Evolutionary conservation across 2,888 invertebrate genomes (phyloP).

Genomic region (Ptilodon capucinus): DNA sequence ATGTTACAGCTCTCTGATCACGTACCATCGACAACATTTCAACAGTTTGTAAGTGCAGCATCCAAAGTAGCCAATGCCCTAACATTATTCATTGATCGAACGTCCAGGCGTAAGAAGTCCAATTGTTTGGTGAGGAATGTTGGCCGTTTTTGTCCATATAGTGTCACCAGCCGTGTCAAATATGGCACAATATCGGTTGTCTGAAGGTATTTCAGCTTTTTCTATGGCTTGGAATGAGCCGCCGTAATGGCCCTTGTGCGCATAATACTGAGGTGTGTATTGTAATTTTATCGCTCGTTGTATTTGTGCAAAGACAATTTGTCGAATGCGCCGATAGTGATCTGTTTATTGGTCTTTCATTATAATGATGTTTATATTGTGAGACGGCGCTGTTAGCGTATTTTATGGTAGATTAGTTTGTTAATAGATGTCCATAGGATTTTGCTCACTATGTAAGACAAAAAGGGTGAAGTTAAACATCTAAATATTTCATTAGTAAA

Average conservation of each 20-base stretch:
- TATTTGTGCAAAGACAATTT: conserved; percentile 28
- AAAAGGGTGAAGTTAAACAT: too few relatives aligned
- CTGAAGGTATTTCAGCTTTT: conserved; percentile 36
- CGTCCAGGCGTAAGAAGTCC: conserved; percentile 25
- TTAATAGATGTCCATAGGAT: neutral
- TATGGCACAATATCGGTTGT: conserved; percentile 39
- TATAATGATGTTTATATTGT: conserved; percentile 16
- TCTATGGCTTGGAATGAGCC: conserved; percentile 15
- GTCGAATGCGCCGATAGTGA: conserved; percentile 21
- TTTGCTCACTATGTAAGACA: neutral
- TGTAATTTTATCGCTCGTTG: conserved; percentile 30
- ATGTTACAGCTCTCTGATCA: conserved; percentile 24
- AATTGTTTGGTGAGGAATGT: conserved; percentile 58
- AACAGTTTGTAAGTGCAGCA: conserved; percentile 22
- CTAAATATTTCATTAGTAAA: too few relatives aligned
- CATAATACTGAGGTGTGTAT: conserved; percentile 26
- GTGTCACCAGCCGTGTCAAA: conserved; percentile 57
- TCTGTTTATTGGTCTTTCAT: conserved; percentile 15
- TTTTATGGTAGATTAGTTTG: neutral
- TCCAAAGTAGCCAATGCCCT: conserved; percentile 16
- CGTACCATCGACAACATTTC: conserved; percentile 27
- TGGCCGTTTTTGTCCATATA: conserved; percentile 32
- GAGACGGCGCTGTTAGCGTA: neutral
- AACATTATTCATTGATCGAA: conserved; percentile 29
- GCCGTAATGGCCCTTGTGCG: conserved; percentile 14